Conservation (phyloP, 1,140 invertebrate species). For the Eriocheir sinensis region DNA sequence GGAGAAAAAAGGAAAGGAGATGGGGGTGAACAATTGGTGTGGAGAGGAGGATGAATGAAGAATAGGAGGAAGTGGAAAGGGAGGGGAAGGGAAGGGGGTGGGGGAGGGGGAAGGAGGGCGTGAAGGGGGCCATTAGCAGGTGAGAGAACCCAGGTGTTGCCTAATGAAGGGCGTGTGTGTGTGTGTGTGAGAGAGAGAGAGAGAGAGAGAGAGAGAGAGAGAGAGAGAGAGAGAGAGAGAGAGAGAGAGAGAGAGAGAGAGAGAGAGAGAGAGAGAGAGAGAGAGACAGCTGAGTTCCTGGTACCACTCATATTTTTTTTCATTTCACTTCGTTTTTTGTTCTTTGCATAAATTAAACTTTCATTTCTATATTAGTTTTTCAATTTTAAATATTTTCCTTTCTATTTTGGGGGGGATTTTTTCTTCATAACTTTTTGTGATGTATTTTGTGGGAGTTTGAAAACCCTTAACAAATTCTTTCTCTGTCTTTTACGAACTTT, state of each 20-base stretch:
- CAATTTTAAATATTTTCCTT: no score
- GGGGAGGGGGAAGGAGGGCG: not conserved
- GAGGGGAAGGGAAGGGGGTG: not conserved
- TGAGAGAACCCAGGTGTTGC: constrained; percentile 1
- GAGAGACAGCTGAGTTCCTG: not conserved
- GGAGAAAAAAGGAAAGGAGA: not conserved
- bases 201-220: constrained; percentile 39
- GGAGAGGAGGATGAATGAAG: not conserved
- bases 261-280: not conserved
- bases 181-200: not conserved
- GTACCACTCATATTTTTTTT: not conserved
- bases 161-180: not conserved
- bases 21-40: not conserved
- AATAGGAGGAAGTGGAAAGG: not conserved
- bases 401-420: no score
- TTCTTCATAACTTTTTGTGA: no score
- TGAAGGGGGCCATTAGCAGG: not conserved
- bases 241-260: not conserved
- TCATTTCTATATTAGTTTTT: no score
- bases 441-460: no score
- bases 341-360: no score
- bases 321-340: not conserved
- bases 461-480: no score
- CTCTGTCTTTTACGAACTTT: no score
- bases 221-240: not conserved